Evolutionary conservation across 2,113 vertebrate genomes (phyloP), one percentile per base, ranked within the genome.

Genomic region (Psilopogon haemacephalus): DNA sequence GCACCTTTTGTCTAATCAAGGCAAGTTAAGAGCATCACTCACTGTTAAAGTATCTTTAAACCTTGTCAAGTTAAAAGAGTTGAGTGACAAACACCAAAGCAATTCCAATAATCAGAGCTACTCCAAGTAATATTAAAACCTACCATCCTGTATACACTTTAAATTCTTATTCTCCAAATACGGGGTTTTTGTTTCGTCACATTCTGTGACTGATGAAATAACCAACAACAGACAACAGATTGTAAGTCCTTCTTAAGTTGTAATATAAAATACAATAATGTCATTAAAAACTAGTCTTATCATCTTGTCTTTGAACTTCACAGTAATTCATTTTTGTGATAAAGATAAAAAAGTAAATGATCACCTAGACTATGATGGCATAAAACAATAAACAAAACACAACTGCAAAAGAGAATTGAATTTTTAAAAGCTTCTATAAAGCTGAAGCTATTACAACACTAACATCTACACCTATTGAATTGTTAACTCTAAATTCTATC

Each of bases 321-420:
- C 2, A 3, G 40, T 14, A 74, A 84, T 78, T 92, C 64, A 52
- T 28, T 94, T 86, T 52, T 63, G 21, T 21, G 58, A 90, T 37
- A 42, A 81, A 84, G 81, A 79, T 78, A 69, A 30, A 46, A 48
- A 91, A 74, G 86, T 88, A 38, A 96, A 92, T 75, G 8, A 95
- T 94, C 84, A 96, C 44, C 81, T 69, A 89, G 37, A 63, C 42
- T 55, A 69, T 2, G 2, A 68, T 6, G 21, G 24, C 38, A 86
- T 58, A 84, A 84, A 90, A 48, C 15, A 82, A 79, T 24, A 74
- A 6, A 83, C 3, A 37, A 48, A 80, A 67, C 0, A 1, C 18
- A 55, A 68, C 30, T n/a, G 65, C 15, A 70, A 63, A 48, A 12
- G 19, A 46, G 28, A 72, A 40, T 5, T 32, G 62, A 75, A 24